phyloP scores from a whole-genome alignment of 2,113 vertebrate species.

The Chaetodon trifascialis region DNA sequence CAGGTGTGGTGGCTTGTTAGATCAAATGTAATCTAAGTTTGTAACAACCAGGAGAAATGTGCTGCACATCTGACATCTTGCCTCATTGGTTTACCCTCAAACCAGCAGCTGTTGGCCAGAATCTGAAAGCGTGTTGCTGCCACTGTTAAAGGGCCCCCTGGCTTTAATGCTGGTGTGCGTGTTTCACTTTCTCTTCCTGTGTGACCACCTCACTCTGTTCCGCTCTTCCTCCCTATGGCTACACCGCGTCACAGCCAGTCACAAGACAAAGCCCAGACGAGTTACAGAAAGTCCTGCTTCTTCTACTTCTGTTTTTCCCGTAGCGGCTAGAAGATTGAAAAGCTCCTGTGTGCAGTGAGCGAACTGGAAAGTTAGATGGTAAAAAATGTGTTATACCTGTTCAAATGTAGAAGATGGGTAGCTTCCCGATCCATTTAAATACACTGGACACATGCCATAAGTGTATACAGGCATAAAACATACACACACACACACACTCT shows the following conservation, averaged over 20 bases:
- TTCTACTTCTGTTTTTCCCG: conserved; percentile 18
- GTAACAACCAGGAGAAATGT: neutral
- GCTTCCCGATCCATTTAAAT: conserved; percentile 28
- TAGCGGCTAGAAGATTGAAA: conserved; percentile 16
- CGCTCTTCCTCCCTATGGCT: conserved; percentile 37
- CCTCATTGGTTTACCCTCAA: neutral
- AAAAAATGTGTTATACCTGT: neutral
- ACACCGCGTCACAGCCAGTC: conserved; percentile 29
- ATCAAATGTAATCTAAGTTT: conserved; percentile 5
- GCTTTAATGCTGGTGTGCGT: conserved; percentile 11
- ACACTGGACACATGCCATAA: conserved; percentile 36
- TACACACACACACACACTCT: conserved; percentile 33
- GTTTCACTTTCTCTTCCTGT: conserved; percentile 45
- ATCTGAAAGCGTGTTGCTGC: neutral
- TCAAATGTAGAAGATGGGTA: conserved; percentile 41
- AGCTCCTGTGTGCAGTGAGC: conserved; percentile 33
- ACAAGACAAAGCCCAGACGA: conserved; percentile 29
- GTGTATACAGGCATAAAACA: conserved; percentile 23
- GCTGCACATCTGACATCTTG: conserved; percentile 16
- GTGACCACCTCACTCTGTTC: neutral
- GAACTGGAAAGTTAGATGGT: conserved; percentile 7
- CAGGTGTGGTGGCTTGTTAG: conserved; percentile 24
- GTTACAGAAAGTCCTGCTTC: conserved; percentile 24
- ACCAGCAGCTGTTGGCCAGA: neutral
- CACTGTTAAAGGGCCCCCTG: conserved; percentile 9